Evolutionary conservation across 2,888 invertebrate species (phyloP), one percentile per base, ranked within the genome.

Genomic region (Drosophila parthenogenetica): DNA sequence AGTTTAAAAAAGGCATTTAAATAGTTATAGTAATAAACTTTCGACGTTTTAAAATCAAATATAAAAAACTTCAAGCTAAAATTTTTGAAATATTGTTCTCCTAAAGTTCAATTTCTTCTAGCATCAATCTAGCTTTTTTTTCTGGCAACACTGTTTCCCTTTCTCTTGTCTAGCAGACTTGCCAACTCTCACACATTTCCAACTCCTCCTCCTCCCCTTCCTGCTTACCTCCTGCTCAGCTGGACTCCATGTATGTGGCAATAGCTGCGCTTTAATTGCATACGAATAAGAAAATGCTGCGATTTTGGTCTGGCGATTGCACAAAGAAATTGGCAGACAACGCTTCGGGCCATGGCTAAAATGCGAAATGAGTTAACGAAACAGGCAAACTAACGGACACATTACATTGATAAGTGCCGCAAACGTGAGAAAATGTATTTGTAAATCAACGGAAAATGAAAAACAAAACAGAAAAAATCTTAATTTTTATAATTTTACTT

Each of bases 311-410:
- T 79, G 59, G 55, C 82, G 77, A 81, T 85, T 87, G 88, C 88
- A 85, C 83, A 82, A 79, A 82, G 79, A 82, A 88, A 86, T 83
- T 88, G 77, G 73, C 83, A 75, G 60, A 62, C 72, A 35, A 61
- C 58, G 61, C 58, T 70, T 48, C 60, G 55, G 54, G 81, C 63
- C 70, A 59, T 62, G 70, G 62, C 70, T 59, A 51, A 77, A 74
- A 71, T 74, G 66, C 77, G 77, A 59, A 57, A 67, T 72, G 53
- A 49, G 65, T 48, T 46, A 35, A 22, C 29, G 29, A 29, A 29
- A 29, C 29, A 29, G 29, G 29, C 35, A 22, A 17, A 42, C 32
- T 25, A 51, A 39, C 51, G 35, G 37, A 8, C 37, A 70, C 74
- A 78, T 77, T 77, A 70, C 74, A 78, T 77, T 77, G 72, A 77